phyloP scores from a whole-genome alignment of 2,888 invertebrate genomes.

The Mayetiola destructor region DNA sequence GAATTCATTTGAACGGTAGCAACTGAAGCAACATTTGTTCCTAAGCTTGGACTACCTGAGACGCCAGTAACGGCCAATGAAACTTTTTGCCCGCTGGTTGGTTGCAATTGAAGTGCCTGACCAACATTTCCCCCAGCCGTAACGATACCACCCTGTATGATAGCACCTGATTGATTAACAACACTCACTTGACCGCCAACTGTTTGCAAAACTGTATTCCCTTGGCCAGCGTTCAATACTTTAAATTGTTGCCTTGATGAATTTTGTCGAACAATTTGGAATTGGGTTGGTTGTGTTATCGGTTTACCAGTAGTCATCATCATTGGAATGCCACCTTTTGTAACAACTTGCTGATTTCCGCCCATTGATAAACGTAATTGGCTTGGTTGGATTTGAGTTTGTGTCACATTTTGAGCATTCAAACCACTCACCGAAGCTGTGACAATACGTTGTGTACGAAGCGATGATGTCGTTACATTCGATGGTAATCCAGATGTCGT shows the following conservation, averaged over 20 bases:
- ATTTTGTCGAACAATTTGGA: slow-evolving; percentile 32
- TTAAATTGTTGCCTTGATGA: slow-evolving; percentile 29
- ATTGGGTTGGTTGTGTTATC: slow-evolving; percentile 28
- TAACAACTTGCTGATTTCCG: slow-evolving; percentile 29
- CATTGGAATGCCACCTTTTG: slow-evolving; percentile 27
- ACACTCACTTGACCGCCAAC: slow-evolving; percentile 27
- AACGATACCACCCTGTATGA: slow-evolving; percentile 32
- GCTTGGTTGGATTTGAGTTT: slow-evolving; percentile 30
- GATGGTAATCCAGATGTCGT: slow-evolving; percentile 29
- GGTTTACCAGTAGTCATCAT: slow-evolving; percentile 28
- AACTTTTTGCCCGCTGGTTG: slow-evolving; percentile 29
- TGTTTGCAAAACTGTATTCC: slow-evolving; percentile 29
- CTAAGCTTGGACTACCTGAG: slow-evolving; percentile 14
- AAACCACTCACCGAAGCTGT: slow-evolving; percentile 33
- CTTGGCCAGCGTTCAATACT: slow-evolving; percentile 22
- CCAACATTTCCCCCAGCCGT: slow-evolving; percentile 22
- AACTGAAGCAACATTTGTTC: slow-evolving; percentile 28
- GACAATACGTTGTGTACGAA: slow-evolving; percentile 33
- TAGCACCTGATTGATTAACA: slow-evolving; percentile 30
- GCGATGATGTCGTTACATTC: slow-evolving; percentile 27
- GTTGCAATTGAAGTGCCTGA: slow-evolving; percentile 30
- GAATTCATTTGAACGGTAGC: slow-evolving; percentile 37
- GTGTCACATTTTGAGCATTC: slow-evolving; percentile 26
- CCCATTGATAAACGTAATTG: slow-evolving; percentile 31
- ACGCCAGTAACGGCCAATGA: slow-evolving; percentile 29